Conservation (phyloP, 2,888 invertebrate species). For the Caenorhabditis afra region DNA sequence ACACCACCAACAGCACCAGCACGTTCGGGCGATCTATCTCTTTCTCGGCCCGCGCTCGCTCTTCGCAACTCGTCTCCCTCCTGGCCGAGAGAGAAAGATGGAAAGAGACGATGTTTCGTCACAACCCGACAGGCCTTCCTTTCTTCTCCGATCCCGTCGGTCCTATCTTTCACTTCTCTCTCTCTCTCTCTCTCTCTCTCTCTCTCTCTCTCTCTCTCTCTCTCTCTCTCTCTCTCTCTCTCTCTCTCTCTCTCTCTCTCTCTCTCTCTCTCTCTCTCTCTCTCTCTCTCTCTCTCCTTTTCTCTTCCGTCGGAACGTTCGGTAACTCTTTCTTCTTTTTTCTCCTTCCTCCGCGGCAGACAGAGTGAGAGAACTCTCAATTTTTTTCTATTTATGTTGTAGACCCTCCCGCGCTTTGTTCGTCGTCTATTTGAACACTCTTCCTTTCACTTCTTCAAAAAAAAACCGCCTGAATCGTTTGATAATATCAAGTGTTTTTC, state of each 20-base stretch:
- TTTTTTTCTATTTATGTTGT: conserved; percentile 31
- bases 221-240: conserved; percentile 16
- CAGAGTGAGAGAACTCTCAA: conserved; percentile 9
- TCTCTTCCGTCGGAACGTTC: conserved; percentile 19
- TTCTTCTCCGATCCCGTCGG: conserved; percentile 15
- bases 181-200: background rate
- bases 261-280: conserved; percentile 17
- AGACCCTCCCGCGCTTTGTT: conserved; percentile 22
- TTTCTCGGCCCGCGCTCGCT: conserved; percentile 1
- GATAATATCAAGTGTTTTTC: conserved; percentile 1
- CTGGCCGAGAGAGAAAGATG: background rate
- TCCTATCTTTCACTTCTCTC: conserved; percentile 23
- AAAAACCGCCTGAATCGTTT: conserved; percentile 3
- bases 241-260: conserved; percentile 6
- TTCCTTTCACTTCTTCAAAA: background rate
- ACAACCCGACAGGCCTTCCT: conserved; percentile 25
- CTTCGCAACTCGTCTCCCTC: conserved; percentile 21
- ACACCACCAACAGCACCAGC: conserved; percentile 2
- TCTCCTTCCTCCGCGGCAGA: background rate
- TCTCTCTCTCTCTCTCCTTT: background rate
- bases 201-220: conserved; percentile 11
- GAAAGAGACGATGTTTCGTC: conserved; percentile 34
- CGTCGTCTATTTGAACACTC: conserved; percentile 33
- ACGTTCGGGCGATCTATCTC: conserved; percentile 28
- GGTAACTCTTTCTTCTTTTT: conserved; percentile 31